Percentiles rank a stretch among this genome's conserved stretches.
These are phyloP conservation scores for Moxostoma hubbsi DNA, from an alignment of 2,797 vertebrate species.

Conservation along the genomic window DNA sequence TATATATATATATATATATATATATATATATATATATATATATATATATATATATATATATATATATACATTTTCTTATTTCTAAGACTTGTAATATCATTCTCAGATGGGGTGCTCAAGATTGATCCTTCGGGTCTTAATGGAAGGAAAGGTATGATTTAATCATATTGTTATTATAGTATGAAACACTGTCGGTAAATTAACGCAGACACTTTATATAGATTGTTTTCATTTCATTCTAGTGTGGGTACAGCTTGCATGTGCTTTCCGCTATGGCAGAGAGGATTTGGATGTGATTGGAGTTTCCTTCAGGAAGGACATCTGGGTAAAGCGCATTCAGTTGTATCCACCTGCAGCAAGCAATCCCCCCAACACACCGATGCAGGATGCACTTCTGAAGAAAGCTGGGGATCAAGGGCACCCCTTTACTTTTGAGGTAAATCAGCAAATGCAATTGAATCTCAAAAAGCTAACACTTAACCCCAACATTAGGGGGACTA, in stretches of 20 bases:
- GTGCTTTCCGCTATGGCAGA: constrained; percentile 88
- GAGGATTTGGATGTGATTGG: constrained; percentile 90
- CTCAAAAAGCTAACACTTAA: too few species aligned
- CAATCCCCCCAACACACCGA: constrained; percentile 70
- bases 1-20: too few species aligned
- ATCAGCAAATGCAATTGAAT: not conserved
- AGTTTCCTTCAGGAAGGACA: constrained; percentile 88
- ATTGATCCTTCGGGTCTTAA: constrained; percentile 85
- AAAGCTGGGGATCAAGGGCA: constrained; percentile 84
- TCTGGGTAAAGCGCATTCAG: constrained; percentile 82
- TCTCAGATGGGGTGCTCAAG: constrained; percentile 85
- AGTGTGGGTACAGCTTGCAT: constrained; percentile 87
- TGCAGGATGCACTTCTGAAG: constrained; percentile 84
- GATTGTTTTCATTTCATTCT: constrained; percentile 26
- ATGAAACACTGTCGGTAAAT: not conserved
- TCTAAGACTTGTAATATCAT: constrained; percentile 32
- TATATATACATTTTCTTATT: not conserved
- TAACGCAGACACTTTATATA: not conserved
- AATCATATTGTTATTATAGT: not conserved
- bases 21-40: too few species aligned
- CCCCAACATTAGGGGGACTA: too few species aligned
- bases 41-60: too few species aligned
- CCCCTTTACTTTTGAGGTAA: constrained; percentile 87
- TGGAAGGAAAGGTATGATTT: constrained; percentile 84
- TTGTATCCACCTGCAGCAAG: constrained; percentile 77